Conservation (phyloP, 2,888 invertebrate species). For the Oscheius myriophilus region DNA sequence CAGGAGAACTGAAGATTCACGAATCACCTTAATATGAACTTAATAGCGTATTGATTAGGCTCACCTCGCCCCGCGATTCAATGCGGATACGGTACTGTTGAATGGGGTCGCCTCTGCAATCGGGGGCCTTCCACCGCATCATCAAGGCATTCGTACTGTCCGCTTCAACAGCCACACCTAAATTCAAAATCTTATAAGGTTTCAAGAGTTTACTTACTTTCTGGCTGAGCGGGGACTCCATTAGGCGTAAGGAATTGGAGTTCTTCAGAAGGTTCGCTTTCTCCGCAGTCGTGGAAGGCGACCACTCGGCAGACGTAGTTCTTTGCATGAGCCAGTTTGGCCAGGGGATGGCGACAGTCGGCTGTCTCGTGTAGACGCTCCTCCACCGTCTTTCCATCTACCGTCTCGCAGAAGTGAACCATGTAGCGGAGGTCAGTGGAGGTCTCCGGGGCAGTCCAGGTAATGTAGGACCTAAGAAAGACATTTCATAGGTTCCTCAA, state of each 20-base stretch:
- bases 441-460: slow-evolving; percentile 33
- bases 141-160: slow-evolving; percentile 81
- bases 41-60: not conserved
- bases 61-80: slow-evolving; percentile 28
- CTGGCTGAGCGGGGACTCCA: slow-evolving; percentile 54
- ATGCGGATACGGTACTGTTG: slow-evolving; percentile 82
- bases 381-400: slow-evolving; percentile 14
- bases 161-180: slow-evolving; percentile 34
- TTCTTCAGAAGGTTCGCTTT: slow-evolving; percentile 10
- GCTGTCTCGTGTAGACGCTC: slow-evolving; percentile 6
- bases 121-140: slow-evolving; percentile 81
- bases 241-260: slow-evolving; percentile 36
- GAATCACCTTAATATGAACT: slow-evolving; percentile 4
- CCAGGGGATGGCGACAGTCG: slow-evolving; percentile 1
- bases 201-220: slow-evolving; percentile 1
- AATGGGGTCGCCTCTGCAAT: slow-evolving; percentile 82
- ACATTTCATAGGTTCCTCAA: slow-evolving; percentile 2
- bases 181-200: not conserved
- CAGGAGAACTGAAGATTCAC: slow-evolving; percentile 13
- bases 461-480: too few relatives aligned
- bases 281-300: slow-evolving; percentile 74
- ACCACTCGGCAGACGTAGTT: slow-evolving; percentile 35
- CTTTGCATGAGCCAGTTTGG: slow-evolving; percentile 16
- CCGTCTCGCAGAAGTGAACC: slow-evolving; percentile 30
- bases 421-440: not conserved